Percentiles rank a stretch among this genome's conserved stretches.
Conservation (phyloP, 2,797 vertebrate genomes). For the Chaetophractus vellerosus region DNA sequence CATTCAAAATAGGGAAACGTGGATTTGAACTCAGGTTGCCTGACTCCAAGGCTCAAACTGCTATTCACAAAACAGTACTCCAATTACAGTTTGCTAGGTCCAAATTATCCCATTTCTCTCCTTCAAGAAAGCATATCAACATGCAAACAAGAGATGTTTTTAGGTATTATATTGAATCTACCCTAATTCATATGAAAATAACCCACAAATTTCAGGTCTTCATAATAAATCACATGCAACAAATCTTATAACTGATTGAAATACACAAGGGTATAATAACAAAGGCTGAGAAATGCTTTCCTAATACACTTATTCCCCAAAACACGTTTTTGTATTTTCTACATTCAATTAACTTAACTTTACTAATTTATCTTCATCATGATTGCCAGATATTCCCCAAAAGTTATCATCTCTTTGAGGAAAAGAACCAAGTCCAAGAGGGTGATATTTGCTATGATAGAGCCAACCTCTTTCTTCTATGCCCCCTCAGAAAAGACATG, state of each 20-base stretch:
- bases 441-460: neutral
- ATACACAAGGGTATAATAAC: neutral
- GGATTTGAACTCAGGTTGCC: neutral
- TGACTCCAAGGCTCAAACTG: neutral
- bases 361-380: constrained; percentile 42
- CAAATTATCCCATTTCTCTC: neutral
- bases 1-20: neutral
- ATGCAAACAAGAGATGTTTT: neutral
- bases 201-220: constrained; percentile 2
- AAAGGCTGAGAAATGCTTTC: neutral
- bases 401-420: constrained; percentile 23
- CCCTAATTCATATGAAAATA: neutral
- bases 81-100: neutral
- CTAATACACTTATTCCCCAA: constrained; percentile 12
- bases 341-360: constrained; percentile 3
- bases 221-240: neutral
- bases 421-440: neutral
- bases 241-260: neutral
- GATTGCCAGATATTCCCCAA: constrained; percentile 10
- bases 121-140: constrained; percentile 18
- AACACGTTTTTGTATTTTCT: neutral
- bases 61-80: no score
- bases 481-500: neutral
- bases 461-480: neutral
- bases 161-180: neutral